A percentile compares a stretch with the other conserved stretches of the same genome.
phyloP scores from a whole-genome alignment of 2,797 vertebrate species.

The Bufotes viridis region DNA sequence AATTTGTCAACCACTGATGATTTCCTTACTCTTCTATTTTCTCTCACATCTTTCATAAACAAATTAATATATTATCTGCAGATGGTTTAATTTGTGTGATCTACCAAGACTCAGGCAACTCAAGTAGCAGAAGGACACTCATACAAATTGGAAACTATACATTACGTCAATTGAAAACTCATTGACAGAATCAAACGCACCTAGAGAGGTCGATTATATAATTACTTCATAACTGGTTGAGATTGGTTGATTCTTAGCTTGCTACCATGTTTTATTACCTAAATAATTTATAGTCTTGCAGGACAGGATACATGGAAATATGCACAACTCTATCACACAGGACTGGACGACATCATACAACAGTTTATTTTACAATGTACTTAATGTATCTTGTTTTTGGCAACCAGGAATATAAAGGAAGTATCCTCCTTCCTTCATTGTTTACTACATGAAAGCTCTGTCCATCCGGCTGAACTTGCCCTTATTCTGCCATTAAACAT shows the following conservation, averaged over 20 bases:
- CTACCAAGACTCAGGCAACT: background rate
- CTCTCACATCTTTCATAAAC: background rate
- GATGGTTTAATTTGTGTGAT: background rate
- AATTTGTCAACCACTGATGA: background rate
- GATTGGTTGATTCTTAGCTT: background rate
- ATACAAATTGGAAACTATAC: background rate
- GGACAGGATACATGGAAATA: background rate
- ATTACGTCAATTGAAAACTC: background rate
- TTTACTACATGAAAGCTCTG: background rate
- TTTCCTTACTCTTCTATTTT: background rate
- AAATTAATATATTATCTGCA: background rate
- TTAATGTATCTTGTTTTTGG: background rate
- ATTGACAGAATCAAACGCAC: too few species aligned
- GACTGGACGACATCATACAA: background rate
- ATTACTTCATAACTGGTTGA: background rate
- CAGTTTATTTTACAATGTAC: background rate
- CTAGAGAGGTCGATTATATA: too few species aligned
- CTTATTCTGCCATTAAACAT: background rate
- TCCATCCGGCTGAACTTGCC: background rate
- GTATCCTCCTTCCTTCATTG: background rate
- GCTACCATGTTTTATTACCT: background rate
- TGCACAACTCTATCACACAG: background rate
- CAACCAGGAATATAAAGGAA: background rate
- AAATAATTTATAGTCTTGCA: background rate
- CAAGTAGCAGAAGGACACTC: background rate